phyloP scores from a whole-genome alignment of 37 sponge, comb jelly and placozoan genomes.

The Oopsacas minuta region DNA sequence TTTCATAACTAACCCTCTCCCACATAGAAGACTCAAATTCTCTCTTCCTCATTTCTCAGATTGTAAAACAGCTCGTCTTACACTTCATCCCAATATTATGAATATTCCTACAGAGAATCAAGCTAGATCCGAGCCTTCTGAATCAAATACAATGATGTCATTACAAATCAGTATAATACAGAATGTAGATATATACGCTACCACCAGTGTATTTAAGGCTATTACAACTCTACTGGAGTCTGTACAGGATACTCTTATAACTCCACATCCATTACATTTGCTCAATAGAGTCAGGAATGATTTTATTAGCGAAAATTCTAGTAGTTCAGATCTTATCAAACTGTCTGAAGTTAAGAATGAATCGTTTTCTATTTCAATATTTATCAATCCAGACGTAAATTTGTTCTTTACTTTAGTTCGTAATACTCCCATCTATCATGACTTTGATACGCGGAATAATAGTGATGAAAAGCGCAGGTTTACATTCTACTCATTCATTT shows the following conservation, averaged over 20 bases:
- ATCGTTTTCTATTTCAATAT: not conserved
- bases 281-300: not conserved
- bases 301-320: not conserved
- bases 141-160: not conserved
- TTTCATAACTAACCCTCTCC: not conserved
- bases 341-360: not conserved
- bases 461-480: not conserved
- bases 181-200: not conserved
- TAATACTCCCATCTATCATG: not conserved
- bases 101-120: not conserved
- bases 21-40: not conserved
- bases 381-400: not conserved
- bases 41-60: not conserved
- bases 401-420: not conserved
- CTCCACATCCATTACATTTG: not conserved
- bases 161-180: not conserved
- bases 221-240: not conserved
- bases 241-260: not conserved
- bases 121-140: not conserved
- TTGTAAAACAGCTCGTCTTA: not conserved
- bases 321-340: not conserved
- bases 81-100: not conserved
- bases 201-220: not conserved
- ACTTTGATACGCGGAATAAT: not conserved
- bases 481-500: not conserved